Evolutionary conservation across 2,797 vertebrate genomes (phyloP).

Genomic region (Chrysolophus pictus): DNA sequence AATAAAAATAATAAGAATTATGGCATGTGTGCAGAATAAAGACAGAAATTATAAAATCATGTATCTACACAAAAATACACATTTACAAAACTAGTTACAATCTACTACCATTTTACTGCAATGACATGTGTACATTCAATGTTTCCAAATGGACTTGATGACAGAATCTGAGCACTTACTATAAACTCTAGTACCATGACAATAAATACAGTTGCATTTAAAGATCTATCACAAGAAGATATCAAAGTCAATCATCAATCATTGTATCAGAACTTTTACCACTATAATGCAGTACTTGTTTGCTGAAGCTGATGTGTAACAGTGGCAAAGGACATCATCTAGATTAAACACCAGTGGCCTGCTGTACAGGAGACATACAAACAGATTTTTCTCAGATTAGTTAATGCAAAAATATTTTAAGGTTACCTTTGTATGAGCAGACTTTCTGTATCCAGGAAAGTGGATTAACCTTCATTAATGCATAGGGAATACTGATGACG

Average conservation of each 20-base stretch:
- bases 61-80: background rate
- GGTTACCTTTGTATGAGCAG: slow-evolving; percentile 91
- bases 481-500: slow-evolving; percentile 95
- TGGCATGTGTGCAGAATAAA: background rate
- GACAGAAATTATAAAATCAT: background rate
- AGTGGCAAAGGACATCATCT: background rate
- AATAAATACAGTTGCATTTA: background rate
- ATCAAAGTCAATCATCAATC: accelerated
- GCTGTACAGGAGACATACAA: background rate
- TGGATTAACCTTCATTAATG: slow-evolving; percentile 97
- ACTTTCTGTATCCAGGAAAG: slow-evolving; percentile 99
- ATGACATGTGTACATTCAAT: accelerated
- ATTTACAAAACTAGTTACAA: background rate
- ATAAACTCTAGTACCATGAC: background rate
- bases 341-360: background rate
- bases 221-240: background rate
- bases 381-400: background rate
- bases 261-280: background rate
- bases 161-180: background rate
- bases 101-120: background rate
- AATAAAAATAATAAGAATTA: background rate
- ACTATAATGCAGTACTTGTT: background rate
- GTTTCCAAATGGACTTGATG: background rate
- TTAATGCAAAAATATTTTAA: background rate
- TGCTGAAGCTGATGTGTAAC: background rate